Base-by-base conservation (phyloP, 2,113 vertebrate species). In the Elanus axillaris region DNA sequence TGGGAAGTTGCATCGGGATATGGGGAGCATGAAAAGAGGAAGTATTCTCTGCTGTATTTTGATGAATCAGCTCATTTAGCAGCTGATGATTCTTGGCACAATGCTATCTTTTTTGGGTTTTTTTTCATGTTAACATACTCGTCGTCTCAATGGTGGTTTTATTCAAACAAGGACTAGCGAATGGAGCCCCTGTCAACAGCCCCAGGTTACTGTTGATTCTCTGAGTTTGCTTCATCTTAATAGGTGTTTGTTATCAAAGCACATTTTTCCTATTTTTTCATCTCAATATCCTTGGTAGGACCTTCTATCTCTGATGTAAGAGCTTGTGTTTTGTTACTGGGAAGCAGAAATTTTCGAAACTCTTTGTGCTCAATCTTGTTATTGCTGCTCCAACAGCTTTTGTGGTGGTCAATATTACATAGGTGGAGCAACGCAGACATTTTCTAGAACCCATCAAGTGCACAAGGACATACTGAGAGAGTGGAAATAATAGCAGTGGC, bases 401-500 rank as follows among this genome's bases (percentile, higher is more conserved):
- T 72, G 84, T 74, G 68, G 50, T n/a, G 87, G 84, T 87, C 90
- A 55, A 1, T 91, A 91, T 84, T 48, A 20, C 8, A 20, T 58
- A 55, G 82, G 86, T 86, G 88, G 90, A 82, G 88, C 14, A 86
- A 68, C 6, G 23, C 5, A 79, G 58, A 2, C 3, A 3, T 77
- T 91, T 95, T 58, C 40, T 83, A 88, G 86, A 48, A 22, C 52
- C 50, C 55, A 71, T 63, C 42, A 53, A 52, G 73, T 43, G 64
- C n/a, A n/a, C 80, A 91, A 75, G 89, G 76, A 94, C 38, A 23
- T 62, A 18, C 10, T 11, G 62, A 90, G 56, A 63, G 69, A 94
- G 22, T 83, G 63, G 47, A 82, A 95, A 91, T 84, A 91, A 89
- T 47, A 59, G 76, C 60, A 42, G 32, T 81, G 60, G 23, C 91